Conservation (phyloP, 2,888 invertebrate species). For the Blastobasis lacticolella region DNA sequence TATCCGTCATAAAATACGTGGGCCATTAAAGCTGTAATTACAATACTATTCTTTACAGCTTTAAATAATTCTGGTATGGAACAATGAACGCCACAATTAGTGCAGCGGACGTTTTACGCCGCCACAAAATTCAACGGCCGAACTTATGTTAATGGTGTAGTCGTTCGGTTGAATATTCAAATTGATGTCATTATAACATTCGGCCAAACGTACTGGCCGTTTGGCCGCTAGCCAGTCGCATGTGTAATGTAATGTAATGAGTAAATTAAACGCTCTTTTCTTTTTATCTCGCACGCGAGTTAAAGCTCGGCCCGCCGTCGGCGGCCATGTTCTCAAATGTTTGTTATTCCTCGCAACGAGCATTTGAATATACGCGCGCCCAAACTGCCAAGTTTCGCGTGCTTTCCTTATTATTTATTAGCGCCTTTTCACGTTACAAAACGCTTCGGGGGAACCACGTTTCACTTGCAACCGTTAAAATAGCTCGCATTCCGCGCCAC, state of each 20-base stretch:
- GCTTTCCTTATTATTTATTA: slow-evolving; percentile 16
- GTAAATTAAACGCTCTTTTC: slow-evolving; percentile 58
- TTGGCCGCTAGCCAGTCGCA: slow-evolving; percentile 67
- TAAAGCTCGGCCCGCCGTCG: slow-evolving; percentile 28
- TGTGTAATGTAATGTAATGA: slow-evolving; percentile 63
- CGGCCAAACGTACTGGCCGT: slow-evolving; percentile 56
- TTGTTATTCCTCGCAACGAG: slow-evolving; percentile 17
- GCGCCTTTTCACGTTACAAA: slow-evolving; percentile 5
- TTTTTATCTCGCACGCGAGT: slow-evolving; percentile 48
- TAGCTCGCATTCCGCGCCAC: slow-evolving; percentile 7
- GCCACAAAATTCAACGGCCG: slow-evolving; percentile 69
- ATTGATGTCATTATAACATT: slow-evolving; percentile 75
- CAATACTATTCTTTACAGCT: not conserved
- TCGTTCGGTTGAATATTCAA: slow-evolving; percentile 73
- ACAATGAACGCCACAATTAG: slow-evolving; percentile 63
- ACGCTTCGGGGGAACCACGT: not conserved
- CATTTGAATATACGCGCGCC: slow-evolving; percentile 21
- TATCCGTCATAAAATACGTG: no score
- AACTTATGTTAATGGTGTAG: slow-evolving; percentile 71
- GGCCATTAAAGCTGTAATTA: not conserved
- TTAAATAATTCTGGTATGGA: slow-evolving; percentile 25
- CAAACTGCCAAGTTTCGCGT: slow-evolving; percentile 24
- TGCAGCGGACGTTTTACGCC: slow-evolving; percentile 53
- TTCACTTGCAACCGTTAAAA: slow-evolving; percentile 4
- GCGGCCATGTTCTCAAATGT: slow-evolving; percentile 27